Base-by-base conservation (phyloP, 2,888 invertebrate genomes). In the Ceramica pisi region DNA sequence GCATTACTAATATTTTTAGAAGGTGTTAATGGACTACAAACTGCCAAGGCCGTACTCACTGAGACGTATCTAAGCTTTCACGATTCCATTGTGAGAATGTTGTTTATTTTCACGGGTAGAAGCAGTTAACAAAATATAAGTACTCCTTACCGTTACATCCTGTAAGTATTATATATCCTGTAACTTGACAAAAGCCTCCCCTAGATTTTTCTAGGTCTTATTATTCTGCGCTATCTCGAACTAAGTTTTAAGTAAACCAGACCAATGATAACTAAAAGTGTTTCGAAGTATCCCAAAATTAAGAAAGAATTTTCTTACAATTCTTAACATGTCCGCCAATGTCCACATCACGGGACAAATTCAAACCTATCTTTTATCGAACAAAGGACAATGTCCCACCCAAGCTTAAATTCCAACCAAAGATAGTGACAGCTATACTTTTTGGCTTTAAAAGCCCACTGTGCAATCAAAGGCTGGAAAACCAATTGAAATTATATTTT, bases 401-500 rank as follows among this genome's bases (percentile, higher is more conserved):
- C 53, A 46, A 55, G 59, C 61, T 62, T 60, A 55, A 82, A 82
- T 41, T 41, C 23, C n/a, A 26, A 53, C 48, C 68, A 57, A 48
- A 71, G 65, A 56, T 67, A 71, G 78, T 59, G 81, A 80, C 70
- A 75, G 72, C 67, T 75, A 72, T 70, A 62, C 59, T 57, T 61
- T 70, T 59, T 38, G 60, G 53, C 71, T 83, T 80, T 71, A 72
- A 80, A 82, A 74, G 69, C 57, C 71, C 44, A 57, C 67, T 51
- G 57, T 61, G 51, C 80, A 81, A 83, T 80, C 78, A 78, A 80
- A 71, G 63, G 41, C 60, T 67, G 55, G 67, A 48, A 83, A 78
- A 72, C 67, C 78, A 71, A 81, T 83, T 83, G 67, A 80, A 83
- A 78, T 71, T 31, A 35, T 62, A 56, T 35, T 44, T 31, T 14